Base-by-base conservation (phyloP, 2,113 vertebrate species). In the Cryptotis parvus region DNA sequence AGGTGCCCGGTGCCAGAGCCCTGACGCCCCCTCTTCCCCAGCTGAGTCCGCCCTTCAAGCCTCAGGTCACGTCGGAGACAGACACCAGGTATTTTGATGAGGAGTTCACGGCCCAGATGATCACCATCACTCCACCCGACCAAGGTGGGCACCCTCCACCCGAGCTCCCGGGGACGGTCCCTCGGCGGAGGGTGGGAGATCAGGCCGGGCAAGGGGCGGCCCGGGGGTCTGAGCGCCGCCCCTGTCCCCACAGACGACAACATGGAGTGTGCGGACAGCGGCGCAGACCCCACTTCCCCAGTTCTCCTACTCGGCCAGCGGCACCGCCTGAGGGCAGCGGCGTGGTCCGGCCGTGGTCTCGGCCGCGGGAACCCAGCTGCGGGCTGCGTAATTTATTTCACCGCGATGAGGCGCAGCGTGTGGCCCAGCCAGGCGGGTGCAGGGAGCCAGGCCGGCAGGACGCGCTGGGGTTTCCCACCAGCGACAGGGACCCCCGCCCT, bases 241-340 rank as follows among this genome's bases (percentile, higher is more conserved):
- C n/a, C n/a, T n/a, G 4, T 6, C 89, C 69, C 96, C 84, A 24
- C 97, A 99, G 99, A 99, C 89, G 99, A 99, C 97, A 98, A 96
- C 97, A 99, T 99, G 99, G 99, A 99, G 97, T 99, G 98, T 68
- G 98, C 98, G 94, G 99, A 99, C 97, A 99, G 99, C 0, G 99
- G 96, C 98, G 98, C 97, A 98, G 99, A 97, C 99, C 99, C 70
- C 99, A 99, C 97, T 99, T 99, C 97, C 99, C 73, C 99, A 99
- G 98, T 99, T 99, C 97, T 99, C 99, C 94, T 99, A 99, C 97
- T 99, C 99, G 10, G 99, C 99, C 97, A 99, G 99, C 87, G 99
- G 99, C 93, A 99, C 98, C 45, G 98, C 98, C 97, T 99, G 98
- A 98, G 87, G 88, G 12, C 37, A 94, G 95, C 22, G 35, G 20